These are phyloP conservation scores for Colletes gigas DNA, from an alignment of 1,140 invertebrate species.

Conservation along the genomic window DNA sequence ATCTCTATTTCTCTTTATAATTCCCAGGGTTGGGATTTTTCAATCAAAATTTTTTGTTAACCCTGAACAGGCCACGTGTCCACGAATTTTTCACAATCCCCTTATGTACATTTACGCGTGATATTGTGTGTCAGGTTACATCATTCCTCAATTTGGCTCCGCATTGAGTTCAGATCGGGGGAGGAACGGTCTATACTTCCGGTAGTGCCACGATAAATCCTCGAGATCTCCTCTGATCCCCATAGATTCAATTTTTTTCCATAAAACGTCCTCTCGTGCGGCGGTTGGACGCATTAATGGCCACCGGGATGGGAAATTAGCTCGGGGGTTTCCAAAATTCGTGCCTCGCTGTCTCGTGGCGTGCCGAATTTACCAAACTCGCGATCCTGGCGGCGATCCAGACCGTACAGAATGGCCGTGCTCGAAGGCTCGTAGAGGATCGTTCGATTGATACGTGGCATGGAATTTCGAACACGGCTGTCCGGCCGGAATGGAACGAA, in stretches of 20 bases:
- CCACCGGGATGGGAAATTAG: background rate
- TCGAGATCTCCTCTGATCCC: background rate
- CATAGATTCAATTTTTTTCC: too few species aligned
- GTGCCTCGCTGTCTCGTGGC: background rate
- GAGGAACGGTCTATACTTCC: too few species aligned
- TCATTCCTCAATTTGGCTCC: too few species aligned
- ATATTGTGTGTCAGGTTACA: too few species aligned
- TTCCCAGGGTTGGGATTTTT: too few species aligned
- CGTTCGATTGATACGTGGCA: background rate
- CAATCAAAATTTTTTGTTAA: too few species aligned
- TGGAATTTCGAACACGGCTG: background rate
- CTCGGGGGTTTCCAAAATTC: background rate
- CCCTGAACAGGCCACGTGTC: too few species aligned
- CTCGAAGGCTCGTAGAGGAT: background rate
- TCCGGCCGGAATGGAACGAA: background rate
- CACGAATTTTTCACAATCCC: too few species aligned
- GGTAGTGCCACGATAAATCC: background rate
- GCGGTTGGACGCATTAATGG: background rate
- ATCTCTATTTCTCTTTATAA: too few species aligned
- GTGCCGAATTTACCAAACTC: background rate
- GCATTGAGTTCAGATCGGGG: too few species aligned
- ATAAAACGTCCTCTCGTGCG: too few species aligned
- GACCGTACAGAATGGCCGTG: background rate
- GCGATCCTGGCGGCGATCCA: slow-evolving; percentile 6
- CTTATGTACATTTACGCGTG: too few species aligned